phyloP scores from a whole-genome alignment of 2,797 vertebrate species.

The Chromis chromis region DNA sequence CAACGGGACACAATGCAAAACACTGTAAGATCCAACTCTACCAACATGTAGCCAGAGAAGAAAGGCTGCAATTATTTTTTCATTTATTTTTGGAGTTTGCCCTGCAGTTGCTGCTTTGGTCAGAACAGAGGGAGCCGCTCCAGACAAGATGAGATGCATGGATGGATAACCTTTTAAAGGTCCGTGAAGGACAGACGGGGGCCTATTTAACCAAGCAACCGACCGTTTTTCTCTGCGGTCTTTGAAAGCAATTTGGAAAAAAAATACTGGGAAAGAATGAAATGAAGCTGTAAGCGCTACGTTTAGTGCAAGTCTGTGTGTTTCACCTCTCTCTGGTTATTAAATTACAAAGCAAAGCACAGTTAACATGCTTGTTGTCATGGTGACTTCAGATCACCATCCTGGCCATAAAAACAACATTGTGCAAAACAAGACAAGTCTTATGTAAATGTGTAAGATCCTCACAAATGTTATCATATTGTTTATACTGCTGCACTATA shows the following conservation, averaged over 20 bases:
- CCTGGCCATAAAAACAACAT: no score
- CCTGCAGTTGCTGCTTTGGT: slow-evolving; percentile 25
- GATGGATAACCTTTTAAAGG: slow-evolving; percentile 55
- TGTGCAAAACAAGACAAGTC: no score
- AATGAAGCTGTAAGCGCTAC: neutral
- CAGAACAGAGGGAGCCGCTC: slow-evolving; percentile 20
- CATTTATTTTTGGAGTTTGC: slow-evolving; percentile 38
- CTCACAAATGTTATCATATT: no score
- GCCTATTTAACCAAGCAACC: slow-evolving; percentile 18
- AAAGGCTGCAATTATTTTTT: slow-evolving; percentile 33
- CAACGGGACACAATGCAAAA: neutral
- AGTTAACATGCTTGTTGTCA: slow-evolving; percentile 31
- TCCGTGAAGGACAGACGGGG: slow-evolving; percentile 48
- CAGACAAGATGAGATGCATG: slow-evolving; percentile 57
- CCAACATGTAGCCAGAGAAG: slow-evolving; percentile 10
- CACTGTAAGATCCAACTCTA: neutral
- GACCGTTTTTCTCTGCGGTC: slow-evolving; percentile 3
- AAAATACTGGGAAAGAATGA: neutral
- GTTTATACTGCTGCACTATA: neutral
- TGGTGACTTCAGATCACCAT: no score
- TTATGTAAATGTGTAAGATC: no score
- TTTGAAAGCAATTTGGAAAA: slow-evolving; percentile 6
- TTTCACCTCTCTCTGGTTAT: slow-evolving; percentile 33
- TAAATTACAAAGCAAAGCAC: slow-evolving; percentile 35
- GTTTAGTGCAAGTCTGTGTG: slow-evolving; percentile 11